Conservation (phyloP, 2,113 vertebrate genomes). For the Oncorhynchus gorbuscha region DNA sequence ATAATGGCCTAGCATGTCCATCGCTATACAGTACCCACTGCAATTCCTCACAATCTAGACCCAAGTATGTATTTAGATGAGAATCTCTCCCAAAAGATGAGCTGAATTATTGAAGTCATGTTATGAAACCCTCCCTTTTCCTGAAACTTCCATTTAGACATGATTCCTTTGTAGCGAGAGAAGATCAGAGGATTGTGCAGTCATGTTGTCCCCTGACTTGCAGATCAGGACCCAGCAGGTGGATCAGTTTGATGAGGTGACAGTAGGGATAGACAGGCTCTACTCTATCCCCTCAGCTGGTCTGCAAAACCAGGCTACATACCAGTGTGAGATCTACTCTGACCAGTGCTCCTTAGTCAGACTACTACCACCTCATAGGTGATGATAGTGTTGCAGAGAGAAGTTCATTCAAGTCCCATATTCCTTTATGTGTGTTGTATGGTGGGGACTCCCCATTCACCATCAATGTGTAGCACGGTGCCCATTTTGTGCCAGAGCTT, state of each 20-base stretch:
- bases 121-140: too few relatives aligned
- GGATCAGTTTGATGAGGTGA: slow-evolving; percentile 68
- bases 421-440: not conserved
- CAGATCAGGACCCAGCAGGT: slow-evolving; percentile 61
- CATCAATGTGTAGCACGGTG: not conserved
- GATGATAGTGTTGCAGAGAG: not conserved
- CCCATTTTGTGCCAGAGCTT: too few relatives aligned
- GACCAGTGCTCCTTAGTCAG: slow-evolving; percentile 58
- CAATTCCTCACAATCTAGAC: not conserved
- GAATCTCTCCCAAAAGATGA: too few relatives aligned
- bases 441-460: not conserved
- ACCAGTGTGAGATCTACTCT: slow-evolving; percentile 75
- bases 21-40: not conserved
- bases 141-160: not conserved
- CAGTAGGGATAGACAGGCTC: slow-evolving; percentile 58
- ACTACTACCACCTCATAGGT: slow-evolving; percentile 67
- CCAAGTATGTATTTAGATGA: too few relatives aligned
- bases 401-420: not conserved
- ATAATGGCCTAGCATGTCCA: slow-evolving; percentile 17
- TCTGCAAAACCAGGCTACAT: slow-evolving; percentile 68
- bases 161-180: not conserved
- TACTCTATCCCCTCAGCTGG: slow-evolving; percentile 63
- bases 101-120: too few relatives aligned
- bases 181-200: too few relatives aligned
- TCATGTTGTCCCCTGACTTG: not conserved